Evolutionary conservation across 2,888 invertebrate genomes (phyloP).

Genomic region (Odontocerum albicorne): DNA sequence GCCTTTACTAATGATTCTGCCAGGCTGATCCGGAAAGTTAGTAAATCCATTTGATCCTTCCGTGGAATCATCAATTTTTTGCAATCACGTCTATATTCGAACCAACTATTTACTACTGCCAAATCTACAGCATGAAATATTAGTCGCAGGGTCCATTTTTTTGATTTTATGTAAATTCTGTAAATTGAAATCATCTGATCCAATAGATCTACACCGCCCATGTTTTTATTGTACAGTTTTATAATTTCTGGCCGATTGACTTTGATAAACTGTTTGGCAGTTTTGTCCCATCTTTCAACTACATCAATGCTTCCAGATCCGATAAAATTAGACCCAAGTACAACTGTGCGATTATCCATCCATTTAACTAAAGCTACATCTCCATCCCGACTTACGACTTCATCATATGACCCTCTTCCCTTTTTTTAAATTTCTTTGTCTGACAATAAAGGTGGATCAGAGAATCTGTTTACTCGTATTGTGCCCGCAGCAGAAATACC

Average conservation of each 20-base stretch:
- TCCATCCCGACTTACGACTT: slow-evolving; percentile 30
- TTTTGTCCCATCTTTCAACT: slow-evolving; percentile 37
- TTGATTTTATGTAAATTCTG: slow-evolving; percentile 32
- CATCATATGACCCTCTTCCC: slow-evolving; percentile 19
- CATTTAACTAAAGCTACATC: slow-evolving; percentile 37
- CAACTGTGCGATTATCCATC: slow-evolving; percentile 40
- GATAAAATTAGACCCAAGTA: slow-evolving; percentile 39
- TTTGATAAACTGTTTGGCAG: slow-evolving; percentile 34
- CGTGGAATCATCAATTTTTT: slow-evolving; percentile 17
- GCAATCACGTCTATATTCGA: slow-evolving; percentile 35
- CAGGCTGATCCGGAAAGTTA: slow-evolving; percentile 16
- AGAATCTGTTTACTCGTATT: slow-evolving; percentile 34
- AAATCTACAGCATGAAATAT: slow-evolving; percentile 36
- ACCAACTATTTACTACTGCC: slow-evolving; percentile 38
- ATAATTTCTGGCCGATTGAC: slow-evolving; percentile 37
- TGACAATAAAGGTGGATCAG: slow-evolving; percentile 33
- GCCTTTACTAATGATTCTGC: too few relatives aligned
- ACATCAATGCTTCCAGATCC: slow-evolving; percentile 36
- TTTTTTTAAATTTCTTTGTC: slow-evolving; percentile 21
- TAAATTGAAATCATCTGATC: slow-evolving; percentile 35
- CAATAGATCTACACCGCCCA: slow-evolving; percentile 40
- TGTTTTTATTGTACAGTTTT: slow-evolving; percentile 38
- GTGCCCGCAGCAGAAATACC: slow-evolving; percentile 33
- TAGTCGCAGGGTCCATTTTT: slow-evolving; percentile 30
- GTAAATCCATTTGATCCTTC: slow-evolving; percentile 24